phyloP scores from a whole-genome alignment of 2,888 invertebrate genomes.

The Cactoblastis cactorum region DNA sequence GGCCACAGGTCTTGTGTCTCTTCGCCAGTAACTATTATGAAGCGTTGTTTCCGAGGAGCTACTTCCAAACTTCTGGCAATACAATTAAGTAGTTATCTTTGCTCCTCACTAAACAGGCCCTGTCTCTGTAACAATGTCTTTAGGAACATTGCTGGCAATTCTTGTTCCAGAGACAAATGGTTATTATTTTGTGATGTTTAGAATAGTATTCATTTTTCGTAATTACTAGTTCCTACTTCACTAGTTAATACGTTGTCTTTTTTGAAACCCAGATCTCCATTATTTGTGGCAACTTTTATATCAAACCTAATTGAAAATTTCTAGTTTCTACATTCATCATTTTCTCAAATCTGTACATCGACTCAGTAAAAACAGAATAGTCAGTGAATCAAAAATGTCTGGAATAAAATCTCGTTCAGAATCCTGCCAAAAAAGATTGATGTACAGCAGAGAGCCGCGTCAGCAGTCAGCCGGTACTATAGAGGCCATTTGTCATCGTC shows the following conservation, averaged over 20 bases:
- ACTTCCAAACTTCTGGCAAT: conserved; percentile 42
- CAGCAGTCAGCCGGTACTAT: not conserved
- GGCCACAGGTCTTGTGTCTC: conserved; percentile 28
- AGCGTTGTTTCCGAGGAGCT: conserved; percentile 44
- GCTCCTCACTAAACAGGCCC: conserved; percentile 27
- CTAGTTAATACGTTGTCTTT: no score
- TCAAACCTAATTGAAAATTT: no score
- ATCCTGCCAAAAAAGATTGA: conserved; percentile 3
- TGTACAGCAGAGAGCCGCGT: not conserved
- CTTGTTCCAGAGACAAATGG: not conserved
- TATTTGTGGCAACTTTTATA: no score
- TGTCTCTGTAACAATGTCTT: conserved; percentile 16
- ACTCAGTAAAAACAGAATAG: no score
- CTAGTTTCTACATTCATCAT: no score
- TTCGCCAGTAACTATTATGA: conserved; percentile 42
- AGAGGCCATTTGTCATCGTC: conserved; percentile 3
- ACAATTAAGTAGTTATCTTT: conserved; percentile 40
- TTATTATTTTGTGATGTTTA: not conserved
- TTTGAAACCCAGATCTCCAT: no score
- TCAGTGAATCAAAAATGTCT: no score
- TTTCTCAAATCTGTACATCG: no score
- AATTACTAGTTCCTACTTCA: no score
- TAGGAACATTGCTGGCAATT: conserved; percentile 1
- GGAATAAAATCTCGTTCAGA: not conserved
- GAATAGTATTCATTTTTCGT: no score